A percentile compares a stretch with the other conserved stretches of the same genome.
phyloP scores from a whole-genome alignment of 2,797 vertebrate genomes.

The Onychomys arenicola region DNA sequence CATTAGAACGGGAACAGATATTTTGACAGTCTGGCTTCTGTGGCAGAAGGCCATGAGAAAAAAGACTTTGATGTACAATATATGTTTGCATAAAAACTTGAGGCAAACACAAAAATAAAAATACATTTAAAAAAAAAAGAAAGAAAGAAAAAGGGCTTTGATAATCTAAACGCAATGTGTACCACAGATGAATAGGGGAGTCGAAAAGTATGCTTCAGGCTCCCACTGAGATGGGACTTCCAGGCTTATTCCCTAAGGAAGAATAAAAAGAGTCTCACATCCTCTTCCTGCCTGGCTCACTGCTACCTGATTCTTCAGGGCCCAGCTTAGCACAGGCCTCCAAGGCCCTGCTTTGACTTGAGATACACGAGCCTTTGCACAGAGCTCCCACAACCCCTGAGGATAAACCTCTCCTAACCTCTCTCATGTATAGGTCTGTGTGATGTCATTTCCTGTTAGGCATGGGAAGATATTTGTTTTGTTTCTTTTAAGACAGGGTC shows the following conservation, averaged over 20 bases:
- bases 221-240: neutral
- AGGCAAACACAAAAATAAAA: neutral
- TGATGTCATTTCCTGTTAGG: neutral
- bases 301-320: neutral
- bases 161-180: neutral
- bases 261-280: neutral
- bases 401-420: neutral
- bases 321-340: neutral
- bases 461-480: neutral
- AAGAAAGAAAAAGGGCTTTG: neutral
- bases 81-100: neutral
- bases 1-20: neutral
- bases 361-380: neutral
- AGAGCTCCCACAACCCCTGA: neutral
- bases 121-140: neutral
- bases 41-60: neutral
- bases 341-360: neutral
- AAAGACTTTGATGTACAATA: neutral
- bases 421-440: neutral
- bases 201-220: neutral
- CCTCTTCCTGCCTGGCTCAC: neutral
- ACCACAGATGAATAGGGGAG: neutral
- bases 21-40: constrained; percentile 1
- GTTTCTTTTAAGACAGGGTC: neutral
- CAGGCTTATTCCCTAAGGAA: neutral